phyloP scores from a whole-genome alignment of 2,797 vertebrate genomes.

The Tapirus indicus region DNA sequence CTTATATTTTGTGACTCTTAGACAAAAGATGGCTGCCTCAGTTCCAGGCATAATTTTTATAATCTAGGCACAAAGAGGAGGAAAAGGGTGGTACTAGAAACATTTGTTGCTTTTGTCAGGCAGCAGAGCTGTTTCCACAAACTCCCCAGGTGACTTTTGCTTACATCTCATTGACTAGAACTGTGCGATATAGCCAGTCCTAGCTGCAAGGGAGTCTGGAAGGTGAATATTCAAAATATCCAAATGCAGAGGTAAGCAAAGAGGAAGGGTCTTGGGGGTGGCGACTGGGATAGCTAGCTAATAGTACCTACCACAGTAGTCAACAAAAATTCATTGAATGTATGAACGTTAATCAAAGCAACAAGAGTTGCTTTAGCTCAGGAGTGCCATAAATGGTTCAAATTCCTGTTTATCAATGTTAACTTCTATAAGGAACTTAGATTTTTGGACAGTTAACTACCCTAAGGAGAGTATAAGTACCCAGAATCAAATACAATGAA shows the following conservation, averaged over 20 bases:
- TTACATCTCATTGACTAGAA: background rate
- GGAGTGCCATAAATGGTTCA: background rate
- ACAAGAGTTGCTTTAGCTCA: constrained; percentile 1
- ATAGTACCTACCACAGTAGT: background rate
- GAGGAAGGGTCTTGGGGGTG: background rate
- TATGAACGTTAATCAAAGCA: background rate
- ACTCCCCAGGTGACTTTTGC: background rate
- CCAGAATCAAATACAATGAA: background rate
- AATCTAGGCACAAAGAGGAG: background rate
- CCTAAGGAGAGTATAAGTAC: background rate
- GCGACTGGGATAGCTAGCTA: background rate
- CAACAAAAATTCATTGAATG: background rate
- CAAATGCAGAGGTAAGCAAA: background rate
- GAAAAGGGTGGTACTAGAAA: background rate
- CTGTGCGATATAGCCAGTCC: background rate
- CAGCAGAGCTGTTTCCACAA: background rate
- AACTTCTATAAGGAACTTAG: background rate
- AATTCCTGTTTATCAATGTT: background rate
- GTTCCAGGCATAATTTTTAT: background rate
- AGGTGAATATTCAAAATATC: background rate
- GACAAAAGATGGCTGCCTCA: background rate
- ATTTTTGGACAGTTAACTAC: background rate
- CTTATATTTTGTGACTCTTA: background rate
- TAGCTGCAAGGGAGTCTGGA: background rate
- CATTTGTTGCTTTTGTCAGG: background rate